These are phyloP conservation scores for Masticophis lateralis DNA, from an alignment of 2,797 vertebrate species.

Conservation along the genomic window DNA sequence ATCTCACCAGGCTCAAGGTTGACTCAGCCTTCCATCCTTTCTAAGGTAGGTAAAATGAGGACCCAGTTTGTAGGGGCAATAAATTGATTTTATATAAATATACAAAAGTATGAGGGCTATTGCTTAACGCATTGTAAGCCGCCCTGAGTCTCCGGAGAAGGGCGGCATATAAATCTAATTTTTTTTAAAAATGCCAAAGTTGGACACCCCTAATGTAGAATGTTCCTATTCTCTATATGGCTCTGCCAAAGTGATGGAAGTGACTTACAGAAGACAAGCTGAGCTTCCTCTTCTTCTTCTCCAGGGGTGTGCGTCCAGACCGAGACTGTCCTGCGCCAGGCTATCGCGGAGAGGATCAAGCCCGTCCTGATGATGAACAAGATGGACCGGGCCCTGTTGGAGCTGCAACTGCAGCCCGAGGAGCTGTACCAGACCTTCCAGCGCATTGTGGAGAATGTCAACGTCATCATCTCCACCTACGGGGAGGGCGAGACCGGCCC, in stretches of 20 bases:
- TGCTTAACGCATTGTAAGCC: no score
- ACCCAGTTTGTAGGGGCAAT: no score
- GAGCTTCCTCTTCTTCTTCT: accelerated
- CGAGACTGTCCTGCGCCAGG: constrained; percentile 93
- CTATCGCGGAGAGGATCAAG: constrained; percentile 91
- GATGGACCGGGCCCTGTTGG: constrained; percentile 93
- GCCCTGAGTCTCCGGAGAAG: no score
- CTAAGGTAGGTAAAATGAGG: no score
- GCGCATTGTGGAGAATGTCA: constrained; percentile 92
- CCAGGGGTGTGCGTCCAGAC: constrained; percentile 94
- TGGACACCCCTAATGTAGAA: not conserved
- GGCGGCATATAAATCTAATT: no score
- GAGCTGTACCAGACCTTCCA: constrained; percentile 94
- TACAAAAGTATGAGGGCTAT: no score
- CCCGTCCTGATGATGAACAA: constrained; percentile 99
- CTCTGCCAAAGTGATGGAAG: not conserved
- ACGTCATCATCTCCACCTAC: constrained; percentile 93
- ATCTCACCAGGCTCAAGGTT: no score
- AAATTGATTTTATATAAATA: no score
- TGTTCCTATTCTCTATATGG: not conserved
- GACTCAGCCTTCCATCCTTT: no score
- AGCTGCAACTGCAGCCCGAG: constrained; percentile 89
- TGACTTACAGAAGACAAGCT: not conserved
- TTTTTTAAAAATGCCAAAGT: not conserved
- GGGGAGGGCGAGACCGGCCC: constrained; percentile 88